Percentiles rank a stretch among this genome's conserved stretches.
These are phyloP conservation scores for Meandrina meandrites DNA, from an alignment of 92 coral and sea anemone genomes.

Conservation along the genomic window DNA sequence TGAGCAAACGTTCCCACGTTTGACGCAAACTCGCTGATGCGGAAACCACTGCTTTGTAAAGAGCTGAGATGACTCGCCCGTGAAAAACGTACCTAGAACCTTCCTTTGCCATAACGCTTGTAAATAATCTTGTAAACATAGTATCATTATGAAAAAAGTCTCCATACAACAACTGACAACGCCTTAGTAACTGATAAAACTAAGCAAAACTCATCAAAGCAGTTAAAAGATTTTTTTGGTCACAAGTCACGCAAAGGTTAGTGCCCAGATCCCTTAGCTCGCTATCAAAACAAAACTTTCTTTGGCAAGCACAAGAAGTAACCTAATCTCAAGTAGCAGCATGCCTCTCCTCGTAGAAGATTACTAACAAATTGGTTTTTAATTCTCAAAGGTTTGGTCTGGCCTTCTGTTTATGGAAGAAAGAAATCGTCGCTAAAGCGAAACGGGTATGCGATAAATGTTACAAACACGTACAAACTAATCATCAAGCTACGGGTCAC, in stretches of 20 bases:
- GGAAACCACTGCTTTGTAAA: background rate
- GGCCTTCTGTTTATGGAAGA: background rate
- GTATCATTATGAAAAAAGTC: too few relatives aligned
- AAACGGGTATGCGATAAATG: background rate
- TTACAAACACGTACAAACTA: background rate
- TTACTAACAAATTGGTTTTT: background rate
- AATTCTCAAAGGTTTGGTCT: background rate
- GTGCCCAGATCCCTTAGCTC: slow-evolving; percentile 8
- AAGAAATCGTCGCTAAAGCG: background rate
- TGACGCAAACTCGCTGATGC: background rate
- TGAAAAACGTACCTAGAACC: background rate
- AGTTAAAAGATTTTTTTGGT: too few relatives aligned
- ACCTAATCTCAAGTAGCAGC: background rate
- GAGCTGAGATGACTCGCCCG: background rate
- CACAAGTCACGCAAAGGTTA: background rate
- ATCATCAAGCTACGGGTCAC: background rate
- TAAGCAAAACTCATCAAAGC: too few relatives aligned
- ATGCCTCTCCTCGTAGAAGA: background rate
- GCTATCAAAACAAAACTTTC: background rate
- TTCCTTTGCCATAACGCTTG: background rate
- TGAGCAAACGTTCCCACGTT: slow-evolving; percentile 24
- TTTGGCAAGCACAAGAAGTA: background rate
- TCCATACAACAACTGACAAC: too few relatives aligned
- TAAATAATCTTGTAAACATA: background rate
- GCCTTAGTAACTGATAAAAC: too few relatives aligned